Evolutionary conservation across 2,797 vertebrate genomes (phyloP).

Genomic region (Leptoclinus maculatus): DNA sequence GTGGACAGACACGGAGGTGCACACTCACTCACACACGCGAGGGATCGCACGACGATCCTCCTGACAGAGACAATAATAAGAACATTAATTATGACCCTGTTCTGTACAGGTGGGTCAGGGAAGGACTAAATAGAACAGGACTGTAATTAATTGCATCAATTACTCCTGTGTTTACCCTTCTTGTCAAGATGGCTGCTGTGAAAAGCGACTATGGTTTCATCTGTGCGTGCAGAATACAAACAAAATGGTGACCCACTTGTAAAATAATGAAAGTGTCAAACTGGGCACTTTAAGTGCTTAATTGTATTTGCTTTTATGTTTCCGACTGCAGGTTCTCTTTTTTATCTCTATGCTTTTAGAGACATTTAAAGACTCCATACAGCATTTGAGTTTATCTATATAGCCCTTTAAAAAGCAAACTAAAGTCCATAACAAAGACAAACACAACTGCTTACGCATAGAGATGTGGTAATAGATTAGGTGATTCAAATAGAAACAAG

Average conservation of each 20-base stretch:
- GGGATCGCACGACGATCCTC: background rate
- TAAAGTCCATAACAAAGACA: background rate
- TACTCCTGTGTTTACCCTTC: no score
- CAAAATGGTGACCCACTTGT: background rate
- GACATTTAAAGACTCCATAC: background rate
- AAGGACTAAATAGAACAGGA: no score
- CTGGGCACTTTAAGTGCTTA: background rate
- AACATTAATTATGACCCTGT: no score
- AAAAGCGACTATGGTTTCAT: background rate
- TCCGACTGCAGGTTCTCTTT: background rate
- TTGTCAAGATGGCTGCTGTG: no score
- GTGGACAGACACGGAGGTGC: background rate
- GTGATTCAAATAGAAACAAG: background rate
- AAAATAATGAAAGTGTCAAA: background rate
- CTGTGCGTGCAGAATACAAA: background rate
- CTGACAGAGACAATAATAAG: background rate
- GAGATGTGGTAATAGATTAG: background rate
- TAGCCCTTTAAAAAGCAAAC: no score
- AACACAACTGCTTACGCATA: background rate
- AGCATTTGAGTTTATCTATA: background rate
- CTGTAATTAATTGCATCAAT: background rate
- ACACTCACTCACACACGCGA: background rate
- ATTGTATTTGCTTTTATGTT: background rate
- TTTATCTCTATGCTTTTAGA: background rate
- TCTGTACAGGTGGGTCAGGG: no score